Conservation (phyloP, 1,140 invertebrate species). For the Meloidogyne hapla region DNA sequence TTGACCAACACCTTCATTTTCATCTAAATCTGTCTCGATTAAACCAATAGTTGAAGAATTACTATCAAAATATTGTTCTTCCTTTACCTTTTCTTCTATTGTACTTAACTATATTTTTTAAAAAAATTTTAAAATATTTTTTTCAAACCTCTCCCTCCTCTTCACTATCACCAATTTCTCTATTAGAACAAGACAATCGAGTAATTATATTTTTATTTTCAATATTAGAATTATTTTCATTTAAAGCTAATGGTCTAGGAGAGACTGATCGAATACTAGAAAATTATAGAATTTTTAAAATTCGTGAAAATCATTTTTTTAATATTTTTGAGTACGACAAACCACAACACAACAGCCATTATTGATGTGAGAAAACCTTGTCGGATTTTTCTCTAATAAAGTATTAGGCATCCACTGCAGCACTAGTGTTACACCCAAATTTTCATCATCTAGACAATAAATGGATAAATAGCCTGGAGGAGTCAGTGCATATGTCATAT, state of each 20-base stretch:
- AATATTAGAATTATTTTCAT: constrained; percentile 21
- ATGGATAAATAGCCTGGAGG: constrained; percentile 87
- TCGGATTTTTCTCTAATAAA: constrained; percentile 81
- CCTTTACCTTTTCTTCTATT: constrained; percentile 1
- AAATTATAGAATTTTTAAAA: neutral
- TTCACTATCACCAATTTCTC: constrained; percentile 49
- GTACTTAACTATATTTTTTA: neutral
- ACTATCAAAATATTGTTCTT: neutral
- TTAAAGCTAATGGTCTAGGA: constrained; percentile 37
- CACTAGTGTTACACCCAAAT: constrained; percentile 75
- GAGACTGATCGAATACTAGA: constrained; percentile 62
- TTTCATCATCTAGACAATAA: constrained; percentile 72
- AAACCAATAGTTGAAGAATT: constrained; percentile 31
- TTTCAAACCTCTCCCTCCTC: constrained; percentile 30
- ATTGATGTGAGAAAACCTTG: constrained; percentile 65
- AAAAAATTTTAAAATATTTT: neutral
- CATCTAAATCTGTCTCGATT: constrained; percentile 27
- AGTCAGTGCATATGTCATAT: too few species aligned
- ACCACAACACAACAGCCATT: neutral
- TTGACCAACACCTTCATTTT: constrained; percentile 40
- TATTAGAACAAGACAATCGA: constrained; percentile 58
- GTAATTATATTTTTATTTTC: constrained; percentile 28
- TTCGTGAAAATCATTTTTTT: constrained; percentile 12
- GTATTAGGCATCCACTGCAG: constrained; percentile 90
- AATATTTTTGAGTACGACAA: neutral